Evolutionary conservation across 2,888 invertebrate genomes (phyloP), one percentile per base, ranked within the genome.

Genomic region (Celastrina argiolus): DNA sequence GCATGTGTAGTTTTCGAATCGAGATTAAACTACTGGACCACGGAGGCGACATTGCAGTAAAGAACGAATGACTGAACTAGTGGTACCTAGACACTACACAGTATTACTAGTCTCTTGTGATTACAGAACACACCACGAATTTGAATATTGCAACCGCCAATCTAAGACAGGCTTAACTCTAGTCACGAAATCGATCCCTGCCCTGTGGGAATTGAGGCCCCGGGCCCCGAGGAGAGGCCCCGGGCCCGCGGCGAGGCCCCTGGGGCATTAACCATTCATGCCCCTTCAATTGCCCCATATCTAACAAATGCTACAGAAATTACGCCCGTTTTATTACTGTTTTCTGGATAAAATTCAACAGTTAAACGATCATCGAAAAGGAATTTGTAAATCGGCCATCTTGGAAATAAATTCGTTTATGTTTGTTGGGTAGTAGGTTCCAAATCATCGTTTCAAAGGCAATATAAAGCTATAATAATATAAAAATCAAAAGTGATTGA

Each of bases 251-350:
- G n/a, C 41, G n/a, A n/a, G 41, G 41, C 41, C 41, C 14, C 41
- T 41, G 78, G 69, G 73, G 79, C 85, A 86, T 87, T 85, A 87
- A 85, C 81, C 84, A 87, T 87, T 86, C 87, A 87, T 85, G 82
- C 77, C 79, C 77, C 76, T 45, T 78, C 83, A 83, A 86, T 86
- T 85, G 76, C 77, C 79, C 84, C 85, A 84, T 83, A 83, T 77
- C 80, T 78, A 79, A 76, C 77, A 78, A 81, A 81, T 74, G 78
- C 67, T 72, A 70, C 70, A 74, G 66, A 71, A 75, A 76, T 77
- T 80, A 72, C 71, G 69, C 74, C 72, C 31, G 31, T 31, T 31
- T 31, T 31, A 31, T 69, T 71, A 73, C 69, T 71, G 72, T 77
- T 74, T 72, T 69, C 66, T 64, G 36, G 28, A 36, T 56, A 4